These are phyloP conservation scores for Nematostella vectensis DNA, from an alignment of 92 coral and sea anemone genomes.

Conservation along the genomic window DNA sequence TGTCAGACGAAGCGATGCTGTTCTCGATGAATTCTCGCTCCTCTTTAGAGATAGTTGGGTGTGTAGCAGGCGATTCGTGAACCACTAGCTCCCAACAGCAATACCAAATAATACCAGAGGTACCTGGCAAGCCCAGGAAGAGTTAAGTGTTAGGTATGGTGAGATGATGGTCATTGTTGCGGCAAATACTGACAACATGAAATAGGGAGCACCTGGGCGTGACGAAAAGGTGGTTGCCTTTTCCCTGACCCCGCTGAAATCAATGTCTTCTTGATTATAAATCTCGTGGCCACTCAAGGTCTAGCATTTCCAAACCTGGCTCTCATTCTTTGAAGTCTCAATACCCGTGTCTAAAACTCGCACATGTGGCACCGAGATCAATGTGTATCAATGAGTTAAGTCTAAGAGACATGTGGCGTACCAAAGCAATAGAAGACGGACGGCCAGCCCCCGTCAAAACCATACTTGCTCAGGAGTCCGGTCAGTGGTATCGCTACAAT, in stretches of 20 bases:
- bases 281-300: too few species aligned
- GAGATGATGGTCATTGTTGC: background rate
- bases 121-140: slow-evolving; percentile 21
- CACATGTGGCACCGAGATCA: too few species aligned
- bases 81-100: slow-evolving; percentile 89
- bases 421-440: slow-evolving; percentile 97
- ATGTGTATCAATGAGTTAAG: too few species aligned
- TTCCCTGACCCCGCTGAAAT: too few species aligned
- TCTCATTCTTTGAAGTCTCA: too few species aligned
- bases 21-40: slow-evolving; percentile 77
- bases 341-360: too few species aligned
- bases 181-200: too few species aligned
- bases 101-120: slow-evolving; percentile 78
- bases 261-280: too few species aligned
- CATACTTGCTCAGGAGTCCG: slow-evolving; percentile 84
- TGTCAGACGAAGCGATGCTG: slow-evolving; percentile 66
- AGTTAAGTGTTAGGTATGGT: background rate
- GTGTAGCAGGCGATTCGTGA: slow-evolving; percentile 79
- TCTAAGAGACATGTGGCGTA: too few species aligned
- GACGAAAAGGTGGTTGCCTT: too few species aligned
- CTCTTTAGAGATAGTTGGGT: slow-evolving; percentile 75
- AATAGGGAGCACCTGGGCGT: too few species aligned
- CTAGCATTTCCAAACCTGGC: too few species aligned
- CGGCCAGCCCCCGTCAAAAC: slow-evolving; percentile 99
- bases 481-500: slow-evolving; percentile 92